Base-by-base conservation (phyloP, 2,888 invertebrate species). In the Drosophila kuntzei region DNA sequence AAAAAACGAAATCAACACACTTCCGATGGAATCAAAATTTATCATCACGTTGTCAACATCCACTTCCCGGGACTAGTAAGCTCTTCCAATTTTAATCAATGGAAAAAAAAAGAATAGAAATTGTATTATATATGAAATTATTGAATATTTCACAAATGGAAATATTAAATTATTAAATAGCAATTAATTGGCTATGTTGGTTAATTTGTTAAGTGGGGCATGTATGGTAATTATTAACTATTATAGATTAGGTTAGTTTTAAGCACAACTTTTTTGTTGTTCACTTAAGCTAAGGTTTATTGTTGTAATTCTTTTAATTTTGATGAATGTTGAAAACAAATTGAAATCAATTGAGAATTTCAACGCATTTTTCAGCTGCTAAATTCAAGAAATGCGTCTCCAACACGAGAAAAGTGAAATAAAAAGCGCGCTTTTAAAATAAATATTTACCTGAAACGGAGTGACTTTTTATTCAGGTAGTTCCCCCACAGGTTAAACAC, bases 61-160 rank as follows among this genome's bases (percentile, higher is more conserved):
- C 32, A 54, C 29, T 41, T 41, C 20, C 14, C 14, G 62, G 70
- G 75, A 67, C 47, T 70, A 65, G 82, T 83, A 88, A 83, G 82
- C 89, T 71, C 80, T 88, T 88, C 73, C 80, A 80, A 83, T 83
- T 86, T 83, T 86, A 83, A 73, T 55, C 49, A 68, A 64, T 79
- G 37, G 41, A 55, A 58, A 60, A 59, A 11, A 22, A 36, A n/a
- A 39, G 27, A 43, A 27, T 43, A 8, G 25, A 47, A 59, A 50
- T 44, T 69, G 47, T 55, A 71, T 62, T 50, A 57, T 47, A 61
- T 32, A 46, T 50, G 39, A 47, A 49, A 51, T 36, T 41, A 20
- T 67, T 41, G n/a, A 54, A 71, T 41, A 53, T 58, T 69, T 61
- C 29, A 32, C 6, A 20, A 55, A 16, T 34, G 16, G 39, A 71